Percentiles rank a stretch among this genome's conserved stretches.
These are phyloP conservation scores for Galerucella calmariensis DNA, from an alignment of 2,888 invertebrate genomes.

Conservation along the genomic window DNA sequence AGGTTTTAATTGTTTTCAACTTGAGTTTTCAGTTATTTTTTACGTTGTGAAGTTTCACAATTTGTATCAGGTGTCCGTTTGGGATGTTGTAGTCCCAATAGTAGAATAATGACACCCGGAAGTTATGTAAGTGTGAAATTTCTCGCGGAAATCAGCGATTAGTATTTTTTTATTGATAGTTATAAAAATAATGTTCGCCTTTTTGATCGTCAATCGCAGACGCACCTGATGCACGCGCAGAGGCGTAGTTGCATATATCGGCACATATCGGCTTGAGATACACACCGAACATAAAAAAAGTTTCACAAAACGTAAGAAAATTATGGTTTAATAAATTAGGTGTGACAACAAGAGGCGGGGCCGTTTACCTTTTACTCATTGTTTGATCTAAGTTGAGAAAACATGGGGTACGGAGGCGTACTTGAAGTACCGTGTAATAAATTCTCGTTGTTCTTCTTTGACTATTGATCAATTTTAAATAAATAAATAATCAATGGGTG, in stretches of 20 bases:
- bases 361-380: conserved; percentile 32
- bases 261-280: background rate
- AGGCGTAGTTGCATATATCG: conserved; percentile 15
- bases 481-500: conserved; percentile 21
- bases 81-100: too few relatives aligned
- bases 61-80: too few relatives aligned
- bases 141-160: too few relatives aligned
- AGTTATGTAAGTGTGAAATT: too few relatives aligned
- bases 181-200: background rate
- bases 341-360: conserved; percentile 33
- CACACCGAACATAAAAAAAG: background rate
- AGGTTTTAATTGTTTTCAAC: too few relatives aligned
- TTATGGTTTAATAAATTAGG: conserved; percentile 33
- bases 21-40: too few relatives aligned
- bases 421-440: conserved; percentile 17
- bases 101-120: too few relatives aligned
- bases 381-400: conserved; percentile 30
- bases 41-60: too few relatives aligned
- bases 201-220: background rate
- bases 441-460: conserved; percentile 25
- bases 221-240: background rate
- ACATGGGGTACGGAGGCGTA: conserved; percentile 25
- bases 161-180: background rate
- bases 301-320: conserved; percentile 22
- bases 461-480: conserved; percentile 29